A percentile compares a stretch with the other conserved stretches of the same genome.
Evolutionary conservation across 2,797 vertebrate species (phyloP).

Genomic region (Loriculus beryllinus): DNA sequence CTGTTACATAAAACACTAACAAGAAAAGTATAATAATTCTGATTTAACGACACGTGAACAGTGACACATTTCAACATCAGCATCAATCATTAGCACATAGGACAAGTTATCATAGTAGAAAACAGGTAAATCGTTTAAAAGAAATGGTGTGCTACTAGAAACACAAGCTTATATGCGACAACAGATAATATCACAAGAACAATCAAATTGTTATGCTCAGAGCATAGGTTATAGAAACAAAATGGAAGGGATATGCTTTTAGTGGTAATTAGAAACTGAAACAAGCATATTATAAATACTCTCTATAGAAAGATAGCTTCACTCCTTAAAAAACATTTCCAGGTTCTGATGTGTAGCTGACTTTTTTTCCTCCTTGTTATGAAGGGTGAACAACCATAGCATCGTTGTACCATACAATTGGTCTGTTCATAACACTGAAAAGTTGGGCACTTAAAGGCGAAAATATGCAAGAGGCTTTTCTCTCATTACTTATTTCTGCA

Average conservation of each 20-base stretch:
- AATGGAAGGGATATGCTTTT: background rate
- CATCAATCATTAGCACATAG: background rate
- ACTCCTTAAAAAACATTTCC: background rate
- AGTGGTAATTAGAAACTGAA: background rate
- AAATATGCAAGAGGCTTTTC: constrained; percentile 58
- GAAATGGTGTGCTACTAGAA: background rate
- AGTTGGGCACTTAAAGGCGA: constrained; percentile 34
- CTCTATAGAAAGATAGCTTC: background rate
- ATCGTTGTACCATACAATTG: background rate
- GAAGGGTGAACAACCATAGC: constrained; percentile 46
- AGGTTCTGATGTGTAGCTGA: background rate
- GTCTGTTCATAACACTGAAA: constrained; percentile 17
- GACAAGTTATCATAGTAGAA: background rate
- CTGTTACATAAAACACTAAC: background rate
- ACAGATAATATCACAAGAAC: background rate
- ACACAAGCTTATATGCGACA: background rate
- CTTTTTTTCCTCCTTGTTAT: background rate
- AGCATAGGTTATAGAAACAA: background rate
- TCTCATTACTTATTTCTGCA: constrained; percentile 37
- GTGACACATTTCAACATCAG: background rate
- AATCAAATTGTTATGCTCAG: background rate
- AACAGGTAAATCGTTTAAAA: background rate
- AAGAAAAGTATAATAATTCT: background rate
- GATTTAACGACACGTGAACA: background rate
- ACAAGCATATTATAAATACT: background rate